Evolutionary conservation across 2,888 invertebrate genomes (phyloP).

Genomic region (Caenorhabditis doughertyi): DNA sequence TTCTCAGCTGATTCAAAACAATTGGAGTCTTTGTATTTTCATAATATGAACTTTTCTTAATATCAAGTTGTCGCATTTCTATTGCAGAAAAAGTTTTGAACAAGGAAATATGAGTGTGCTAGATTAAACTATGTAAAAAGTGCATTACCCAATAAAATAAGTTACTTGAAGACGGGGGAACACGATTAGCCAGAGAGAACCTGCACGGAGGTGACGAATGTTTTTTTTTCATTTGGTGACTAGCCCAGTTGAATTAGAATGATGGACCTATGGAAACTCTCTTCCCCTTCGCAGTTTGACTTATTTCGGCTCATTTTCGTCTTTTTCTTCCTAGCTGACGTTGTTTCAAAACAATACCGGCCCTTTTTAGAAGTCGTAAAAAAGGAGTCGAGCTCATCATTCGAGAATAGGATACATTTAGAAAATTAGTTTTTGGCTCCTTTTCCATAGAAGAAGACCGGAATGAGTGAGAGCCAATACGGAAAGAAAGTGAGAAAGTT

Average conservation of each 20-base stretch:
- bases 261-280: slow-evolving; percentile 30
- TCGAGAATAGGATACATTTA: slow-evolving; percentile 33
- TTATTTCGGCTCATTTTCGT: neutral
- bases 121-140: slow-evolving; percentile 2
- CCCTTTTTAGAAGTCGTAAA: slow-evolving; percentile 46
- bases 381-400: slow-evolving; percentile 17
- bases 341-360: slow-evolving; percentile 37
- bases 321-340: neutral
- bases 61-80: too few species aligned
- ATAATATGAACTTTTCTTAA: neutral
- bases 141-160: slow-evolving; percentile 3
- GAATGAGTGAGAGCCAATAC: neutral
- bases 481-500: slow-evolving; percentile 10
- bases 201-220: slow-evolving; percentile 32
- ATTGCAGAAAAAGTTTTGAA: neutral
- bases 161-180: slow-evolving; percentile 5
- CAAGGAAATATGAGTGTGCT: neutral
- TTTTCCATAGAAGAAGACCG: neutral
- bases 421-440: slow-evolving; percentile 40
- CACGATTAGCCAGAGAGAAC: slow-evolving; percentile 28
- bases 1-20: neutral
- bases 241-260: slow-evolving; percentile 46
- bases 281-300: neutral
- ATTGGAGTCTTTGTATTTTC: neutral
- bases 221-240: slow-evolving; percentile 34